Conservation (phyloP, 2,888 invertebrate species). For the Phortica okadai region DNA sequence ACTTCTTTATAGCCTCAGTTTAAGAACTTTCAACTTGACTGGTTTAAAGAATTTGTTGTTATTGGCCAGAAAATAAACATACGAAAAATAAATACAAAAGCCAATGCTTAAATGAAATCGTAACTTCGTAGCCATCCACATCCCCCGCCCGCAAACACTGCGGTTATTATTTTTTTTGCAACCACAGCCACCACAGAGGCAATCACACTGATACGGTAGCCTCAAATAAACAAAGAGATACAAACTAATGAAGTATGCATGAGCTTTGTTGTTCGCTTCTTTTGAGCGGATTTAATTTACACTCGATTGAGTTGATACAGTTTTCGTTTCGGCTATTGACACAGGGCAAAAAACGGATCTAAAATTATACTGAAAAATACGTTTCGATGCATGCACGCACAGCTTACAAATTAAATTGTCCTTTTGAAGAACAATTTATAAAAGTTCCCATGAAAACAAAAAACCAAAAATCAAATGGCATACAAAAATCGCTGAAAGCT, state of each 20-base stretch:
- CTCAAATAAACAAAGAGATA: no score
- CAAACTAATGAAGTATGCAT: slow-evolving; percentile 6
- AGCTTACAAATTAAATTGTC: slow-evolving; percentile 25
- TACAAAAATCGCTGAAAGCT: background rate
- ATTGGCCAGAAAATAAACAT: no score
- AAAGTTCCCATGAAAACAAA: background rate
- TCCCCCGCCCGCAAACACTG: no score
- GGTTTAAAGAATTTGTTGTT: no score
- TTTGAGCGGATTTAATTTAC: slow-evolving; percentile 20
- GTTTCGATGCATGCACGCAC: background rate
- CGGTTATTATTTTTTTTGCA: no score
- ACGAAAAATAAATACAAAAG: no score
- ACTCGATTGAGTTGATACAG: slow-evolving; percentile 4
- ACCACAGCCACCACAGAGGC: no score
- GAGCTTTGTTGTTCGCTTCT: background rate
- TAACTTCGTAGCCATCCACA: no score
- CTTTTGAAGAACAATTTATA: slow-evolving; percentile 1
- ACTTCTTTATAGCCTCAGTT: no score
- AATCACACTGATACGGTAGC: no score
- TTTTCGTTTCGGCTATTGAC: background rate
- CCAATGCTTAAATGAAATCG: no score
- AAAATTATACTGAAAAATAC: background rate
- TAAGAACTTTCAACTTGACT: no score
- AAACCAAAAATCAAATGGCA: background rate
- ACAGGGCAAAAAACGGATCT: background rate